Evolutionary conservation across 2,888 invertebrate genomes (phyloP), one percentile per base, ranked within the genome.

Genomic region (Luperina testacea): DNA sequence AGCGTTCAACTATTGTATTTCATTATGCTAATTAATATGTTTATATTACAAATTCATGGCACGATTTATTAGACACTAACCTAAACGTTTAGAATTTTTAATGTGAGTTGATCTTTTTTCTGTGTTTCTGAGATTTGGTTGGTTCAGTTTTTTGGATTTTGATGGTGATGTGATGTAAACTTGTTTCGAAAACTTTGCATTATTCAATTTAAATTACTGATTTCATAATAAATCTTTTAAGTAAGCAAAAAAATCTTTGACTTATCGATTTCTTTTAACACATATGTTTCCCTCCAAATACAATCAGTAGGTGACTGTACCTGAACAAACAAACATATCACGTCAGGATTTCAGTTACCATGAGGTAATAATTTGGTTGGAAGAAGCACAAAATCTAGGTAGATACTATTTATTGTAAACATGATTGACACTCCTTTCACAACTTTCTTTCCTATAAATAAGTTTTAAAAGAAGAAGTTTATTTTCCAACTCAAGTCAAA

Each of bases 11-110:
- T 80, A 79, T 83, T 76, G 80, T 76, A 64, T 84, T 68, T 68
- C n/a, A 64, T 75, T 83, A 86, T 84, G 84, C 17, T 80, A 73
- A 84, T 83, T 82, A 70, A 72, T 78, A 86, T 83, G 78, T 53
- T 72, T 78, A 78, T 75, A 86, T 48, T 38, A 77, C 38, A 67
- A 81, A 80, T 73, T 72, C 63, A 76, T 71, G 32, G 13, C 71
- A 76, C 53, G 73, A 74, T 83, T 75, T 72, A 86, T 85, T 57
- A 38, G 3, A 73, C 65, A 81, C 57, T 11, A 59, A n/a, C 61
- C 59, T 63, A 81, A 71, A 63, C 38, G 38, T 83, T 70, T 75
- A 59, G 45, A 67, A 57, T 76, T 72, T 80, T 81, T 24, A 73
- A 65, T 71, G 69, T 82, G 67, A 68, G 17, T 65, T 38, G 45